A percentile compares a stretch with the other conserved stretches of the same genome.
Conservation (phyloP, 2,797 vertebrate genomes). For the Microchirus variegatus region DNA sequence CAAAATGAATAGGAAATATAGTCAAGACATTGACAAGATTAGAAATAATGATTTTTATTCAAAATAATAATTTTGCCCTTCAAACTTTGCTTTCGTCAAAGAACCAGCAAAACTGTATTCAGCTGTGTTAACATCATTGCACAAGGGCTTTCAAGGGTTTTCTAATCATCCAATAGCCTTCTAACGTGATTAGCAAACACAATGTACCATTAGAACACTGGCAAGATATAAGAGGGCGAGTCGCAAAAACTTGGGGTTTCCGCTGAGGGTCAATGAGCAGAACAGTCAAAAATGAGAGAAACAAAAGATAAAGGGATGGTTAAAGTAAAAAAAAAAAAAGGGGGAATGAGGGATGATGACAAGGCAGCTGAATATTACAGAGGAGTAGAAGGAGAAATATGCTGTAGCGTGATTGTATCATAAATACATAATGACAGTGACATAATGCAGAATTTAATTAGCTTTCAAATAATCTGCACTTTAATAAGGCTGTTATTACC, state of each 20-base stretch:
- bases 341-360: conserved; percentile 15
- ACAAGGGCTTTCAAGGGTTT: no score
- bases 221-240: conserved; percentile 62
- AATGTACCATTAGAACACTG: no score
- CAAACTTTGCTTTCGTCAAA: no score
- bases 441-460: conserved; percentile 72
- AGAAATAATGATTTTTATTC: no score
- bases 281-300: conserved; percentile 68
- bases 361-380: conserved; percentile 39
- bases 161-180: no score
- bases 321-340: conserved; percentile 23
- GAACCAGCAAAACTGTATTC: no score
- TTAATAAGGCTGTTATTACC: conserved; percentile 73
- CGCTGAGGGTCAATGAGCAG: conserved; percentile 69
- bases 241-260: conserved; percentile 66
- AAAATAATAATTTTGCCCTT: no score
- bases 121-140: no score
- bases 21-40: no score
- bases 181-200: no score
- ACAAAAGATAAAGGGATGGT: conserved; percentile 48
- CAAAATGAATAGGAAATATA: no score
- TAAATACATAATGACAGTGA: conserved; percentile 71
- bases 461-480: conserved; percentile 68
- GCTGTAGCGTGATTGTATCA: conserved; percentile 57
- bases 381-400: conserved; percentile 30